phyloP scores from a whole-genome alignment of 2,113 vertebrate species.

The Himantopus leucocephalus region DNA sequence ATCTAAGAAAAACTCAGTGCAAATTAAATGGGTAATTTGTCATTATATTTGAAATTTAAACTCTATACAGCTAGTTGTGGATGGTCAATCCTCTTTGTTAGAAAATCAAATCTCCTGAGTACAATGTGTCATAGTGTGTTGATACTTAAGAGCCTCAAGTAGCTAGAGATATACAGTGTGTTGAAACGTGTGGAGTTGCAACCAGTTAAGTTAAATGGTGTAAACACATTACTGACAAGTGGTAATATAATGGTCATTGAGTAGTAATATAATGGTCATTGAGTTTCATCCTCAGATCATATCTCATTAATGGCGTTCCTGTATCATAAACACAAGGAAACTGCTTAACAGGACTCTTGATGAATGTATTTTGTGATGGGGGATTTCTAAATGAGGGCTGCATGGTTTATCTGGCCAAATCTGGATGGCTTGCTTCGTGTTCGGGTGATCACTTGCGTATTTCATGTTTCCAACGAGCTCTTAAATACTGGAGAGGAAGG shows the following conservation, averaged over 20 bases:
- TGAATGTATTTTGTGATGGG: neutral
- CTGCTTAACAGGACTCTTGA: neutral
- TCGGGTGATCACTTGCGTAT: neutral
- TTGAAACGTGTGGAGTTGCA: neutral
- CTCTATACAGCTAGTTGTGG: neutral
- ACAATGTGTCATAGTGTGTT: fast-evolving
- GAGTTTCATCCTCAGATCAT: neutral
- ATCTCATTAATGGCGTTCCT: neutral
- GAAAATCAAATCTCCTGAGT: neutral
- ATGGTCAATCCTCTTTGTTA: neutral
- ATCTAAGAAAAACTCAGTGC: neutral
- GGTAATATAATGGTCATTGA: neutral
- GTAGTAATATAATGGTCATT: neutral
- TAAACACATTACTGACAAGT: neutral
- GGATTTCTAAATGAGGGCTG: neutral
- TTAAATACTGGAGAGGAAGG: neutral
- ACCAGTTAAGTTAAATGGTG: neutral
- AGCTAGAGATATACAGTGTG: neutral
- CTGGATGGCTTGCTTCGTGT: neutral
- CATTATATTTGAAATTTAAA: neutral
- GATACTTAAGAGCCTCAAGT: neutral
- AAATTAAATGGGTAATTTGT: neutral
- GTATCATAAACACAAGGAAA: neutral
- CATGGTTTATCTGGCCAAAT: neutral
- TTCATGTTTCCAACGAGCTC: neutral